Conservation (phyloP, 2,888 invertebrate species). For the Morinoia aosen region DNA sequence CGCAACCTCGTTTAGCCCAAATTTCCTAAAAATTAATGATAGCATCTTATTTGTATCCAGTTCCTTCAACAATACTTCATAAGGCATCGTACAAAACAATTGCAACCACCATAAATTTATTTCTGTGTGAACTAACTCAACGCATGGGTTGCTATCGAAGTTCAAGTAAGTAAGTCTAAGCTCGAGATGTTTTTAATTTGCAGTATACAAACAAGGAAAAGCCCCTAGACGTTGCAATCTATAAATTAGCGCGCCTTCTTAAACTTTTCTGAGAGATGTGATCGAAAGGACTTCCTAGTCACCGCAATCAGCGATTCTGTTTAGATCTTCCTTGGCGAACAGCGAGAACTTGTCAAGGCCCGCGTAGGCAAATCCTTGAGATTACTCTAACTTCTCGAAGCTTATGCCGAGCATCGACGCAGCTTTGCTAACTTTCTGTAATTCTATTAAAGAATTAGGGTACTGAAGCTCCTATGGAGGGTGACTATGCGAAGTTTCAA, state of each 20-base stretch:
- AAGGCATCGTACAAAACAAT: no score
- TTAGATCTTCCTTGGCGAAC: background rate
- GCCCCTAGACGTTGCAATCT: background rate
- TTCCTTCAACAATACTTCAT: no score
- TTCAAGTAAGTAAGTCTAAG: no score
- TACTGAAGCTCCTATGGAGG: background rate
- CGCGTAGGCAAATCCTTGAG: background rate
- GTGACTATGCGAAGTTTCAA: background rate
- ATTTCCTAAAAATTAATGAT: no score
- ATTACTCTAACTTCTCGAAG: conserved; percentile 7
- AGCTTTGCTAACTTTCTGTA: background rate
- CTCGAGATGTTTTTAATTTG: background rate
- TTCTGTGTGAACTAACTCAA: no score
- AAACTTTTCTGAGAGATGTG: background rate
- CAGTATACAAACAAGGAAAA: background rate
- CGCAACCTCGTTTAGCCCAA: no score
- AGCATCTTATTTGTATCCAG: no score
- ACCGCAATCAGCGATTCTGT: background rate
- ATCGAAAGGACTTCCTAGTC: background rate
- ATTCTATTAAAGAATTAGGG: conserved; percentile 21
- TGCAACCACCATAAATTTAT: no score
- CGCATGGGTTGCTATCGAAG: no score
- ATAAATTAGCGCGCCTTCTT: background rate
- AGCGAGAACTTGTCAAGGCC: background rate
- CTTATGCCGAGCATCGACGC: background rate